Percentiles rank a stretch among this genome's conserved stretches.
These are phyloP conservation scores for Xenops minutus DNA, from an alignment of 2,797 vertebrate species.

Conservation along the genomic window DNA sequence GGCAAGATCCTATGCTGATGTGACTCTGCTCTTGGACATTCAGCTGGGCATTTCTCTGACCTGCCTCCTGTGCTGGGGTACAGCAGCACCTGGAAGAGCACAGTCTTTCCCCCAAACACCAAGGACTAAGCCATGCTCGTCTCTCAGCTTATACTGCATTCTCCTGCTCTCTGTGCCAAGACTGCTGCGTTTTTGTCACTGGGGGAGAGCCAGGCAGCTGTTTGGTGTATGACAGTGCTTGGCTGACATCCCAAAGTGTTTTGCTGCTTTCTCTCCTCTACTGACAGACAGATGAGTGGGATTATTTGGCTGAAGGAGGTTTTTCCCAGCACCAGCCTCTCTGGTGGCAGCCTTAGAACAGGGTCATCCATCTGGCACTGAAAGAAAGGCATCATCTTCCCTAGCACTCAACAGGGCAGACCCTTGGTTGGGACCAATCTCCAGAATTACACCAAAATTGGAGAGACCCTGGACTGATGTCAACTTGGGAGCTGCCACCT, in stretches of 20 bases:
- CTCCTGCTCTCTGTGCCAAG: neutral
- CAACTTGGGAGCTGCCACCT: neutral
- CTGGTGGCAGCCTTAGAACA: neutral
- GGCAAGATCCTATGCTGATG: neutral
- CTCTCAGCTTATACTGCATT: rapidly evolving
- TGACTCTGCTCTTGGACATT: neutral
- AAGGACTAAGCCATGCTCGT: neutral
- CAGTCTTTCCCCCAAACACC: neutral
- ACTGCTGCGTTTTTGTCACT: neutral
- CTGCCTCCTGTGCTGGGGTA: rapidly evolving
- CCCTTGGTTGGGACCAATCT: neutral
- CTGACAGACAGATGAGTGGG: neutral
- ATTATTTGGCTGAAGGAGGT: neutral
- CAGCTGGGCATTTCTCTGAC: neutral
- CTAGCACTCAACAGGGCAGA: neutral
- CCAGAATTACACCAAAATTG: neutral
- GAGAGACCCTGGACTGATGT: neutral
- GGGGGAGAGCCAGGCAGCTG: neutral
- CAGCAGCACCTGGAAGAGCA: neutral
- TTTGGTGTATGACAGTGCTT: neutral
- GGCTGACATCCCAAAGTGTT: constrained; percentile 4
- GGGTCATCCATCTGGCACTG: neutral
- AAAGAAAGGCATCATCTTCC: neutral
- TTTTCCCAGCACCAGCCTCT: neutral
- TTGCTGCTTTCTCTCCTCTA: neutral